Evolutionary conservation across 1,140 invertebrate species (phyloP), one percentile per base, ranked within the genome.

Genomic region (Pogonognathellus flavescens): DNA sequence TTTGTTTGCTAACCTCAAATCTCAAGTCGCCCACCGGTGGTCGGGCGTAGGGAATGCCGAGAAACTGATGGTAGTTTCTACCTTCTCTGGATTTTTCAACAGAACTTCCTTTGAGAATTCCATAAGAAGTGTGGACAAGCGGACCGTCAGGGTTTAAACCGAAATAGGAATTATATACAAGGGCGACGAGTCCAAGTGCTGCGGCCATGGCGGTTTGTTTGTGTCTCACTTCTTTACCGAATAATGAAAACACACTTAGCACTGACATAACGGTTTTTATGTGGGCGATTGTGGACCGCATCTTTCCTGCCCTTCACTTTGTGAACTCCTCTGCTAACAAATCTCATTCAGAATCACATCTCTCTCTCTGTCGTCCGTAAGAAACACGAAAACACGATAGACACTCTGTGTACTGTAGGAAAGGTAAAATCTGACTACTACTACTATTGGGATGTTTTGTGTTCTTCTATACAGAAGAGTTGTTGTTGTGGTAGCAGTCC

Each of bases 1-100:
- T 5, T 55, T 55, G 52, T 55, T 55, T 5, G n/a, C 52, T 59
- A 91, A 90, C 66, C 90, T 89, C 90, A 88, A 93, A 93, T 14
- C 93, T 89, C 13, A 92, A 88, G 13, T 91, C 89, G 13, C 91
- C 92, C 13, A 93, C 13, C 0, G 93, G 93, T 0, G 93, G 92
- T 87, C 92, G 91, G 6, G 93, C 93, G 89, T 90, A 93, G 0
- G 93, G 93, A 86, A 93, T 83, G 2, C 92, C 92, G 22, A 91
- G 89, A 87, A 91, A 93, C 11, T 90, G 89, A 87, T 93, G 84
- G 59, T 86, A 89, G 6, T 66, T 16, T 3, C 49, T 22, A 82
- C 84, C 72, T 84, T 86, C 31, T 31, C 72, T 22, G 25, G 76
- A 52, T 13, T 53, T 50, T 18, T 53, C 14, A 0, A 84, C n/a